Evolutionary conservation across 2,888 invertebrate genomes (phyloP), one percentile per base, ranked within the genome.

Genomic region (Acleris literana): DNA sequence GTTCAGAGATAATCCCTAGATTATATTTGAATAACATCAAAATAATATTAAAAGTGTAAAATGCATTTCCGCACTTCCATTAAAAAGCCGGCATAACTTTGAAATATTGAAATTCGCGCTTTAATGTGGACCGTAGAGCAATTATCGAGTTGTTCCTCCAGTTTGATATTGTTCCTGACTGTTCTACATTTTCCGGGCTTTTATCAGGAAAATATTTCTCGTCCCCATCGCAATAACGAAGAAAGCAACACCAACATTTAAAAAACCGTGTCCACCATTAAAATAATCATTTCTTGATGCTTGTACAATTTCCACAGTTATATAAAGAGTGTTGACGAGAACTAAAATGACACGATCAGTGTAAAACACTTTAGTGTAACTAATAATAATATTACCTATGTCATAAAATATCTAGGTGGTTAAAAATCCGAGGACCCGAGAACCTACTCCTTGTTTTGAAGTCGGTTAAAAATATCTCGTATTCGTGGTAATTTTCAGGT

Each of bases 231-330:
- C 79, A 81, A 81, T 88, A 88, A 89, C 84, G 86, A 83, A 81
- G 83, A 83, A 79, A 84, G 80, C 83, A 81, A 82, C 84, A 81
- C 78, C 77, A 82, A 79, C 82, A 81, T 83, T 87, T 85, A 83
- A 81, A 71, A 85, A 86, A 84, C 84, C 84, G 80, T 85, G 80
- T 39, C 79, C 79, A 83, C 89, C 90, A 90, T 90, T 90, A 90
- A 87, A 88, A 87, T 90, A 90, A 90, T 90, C 85, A 87, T 88
- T 85, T 85, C 81, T 81, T 76, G n/a, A n/a, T n/a, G 76, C 77
- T 77, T 78, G 83, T 80, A 83, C 82, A 77, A 79, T 84, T 82
- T 85, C 85, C 84, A 22, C 29, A 16, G 17, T n/a, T n/a, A 49
- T 54, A 48, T 48, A 48, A 53, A 59, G 29, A 49, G 57, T 22